Evolutionary conservation across 1,140 invertebrate species (phyloP).

Genomic region (Musca vetustissima): DNA sequence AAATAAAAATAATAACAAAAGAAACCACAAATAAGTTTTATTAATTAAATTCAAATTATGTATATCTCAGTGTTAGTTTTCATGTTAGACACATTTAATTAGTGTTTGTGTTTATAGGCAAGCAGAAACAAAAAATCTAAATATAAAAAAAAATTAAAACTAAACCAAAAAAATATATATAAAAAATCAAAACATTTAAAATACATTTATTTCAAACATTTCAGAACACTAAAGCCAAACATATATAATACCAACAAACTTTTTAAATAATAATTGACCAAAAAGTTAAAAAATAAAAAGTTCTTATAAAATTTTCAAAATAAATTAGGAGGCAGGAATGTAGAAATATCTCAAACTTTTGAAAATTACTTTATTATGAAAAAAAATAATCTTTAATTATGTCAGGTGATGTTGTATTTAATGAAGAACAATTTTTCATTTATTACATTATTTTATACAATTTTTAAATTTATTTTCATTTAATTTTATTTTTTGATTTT

Average conservation of each 20-base stretch:
- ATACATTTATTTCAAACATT: constrained; percentile 20
- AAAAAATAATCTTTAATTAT: constrained; percentile 13
- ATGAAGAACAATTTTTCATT: neutral
- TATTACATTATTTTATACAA: neutral
- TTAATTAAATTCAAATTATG: neutral
- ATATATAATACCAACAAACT: neutral
- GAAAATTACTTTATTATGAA: too few relatives aligned
- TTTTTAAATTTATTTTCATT: neutral
- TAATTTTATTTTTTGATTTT: too few relatives aligned
- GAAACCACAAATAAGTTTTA: neutral
- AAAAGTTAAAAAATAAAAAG: neutral
- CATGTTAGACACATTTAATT: constrained; percentile 19
- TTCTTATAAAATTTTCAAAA: neutral
- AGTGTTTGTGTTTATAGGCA: neutral
- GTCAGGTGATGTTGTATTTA: constrained; percentile 4
- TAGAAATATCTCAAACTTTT: constrained; percentile 7
- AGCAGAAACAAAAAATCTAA: constrained; percentile 6
- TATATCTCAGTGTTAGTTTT: constrained; percentile 16
- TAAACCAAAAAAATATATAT: constrained; percentile 4
- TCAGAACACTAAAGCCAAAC: constrained; percentile 10
- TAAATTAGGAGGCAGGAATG: constrained; percentile 11
- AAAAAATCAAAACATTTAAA: constrained; percentile 15
- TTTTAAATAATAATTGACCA: neutral
- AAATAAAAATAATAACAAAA: neutral
- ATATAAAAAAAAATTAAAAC: neutral